Conservation (phyloP, 2,888 invertebrate genomes). For the Acheta domesticus region DNA sequence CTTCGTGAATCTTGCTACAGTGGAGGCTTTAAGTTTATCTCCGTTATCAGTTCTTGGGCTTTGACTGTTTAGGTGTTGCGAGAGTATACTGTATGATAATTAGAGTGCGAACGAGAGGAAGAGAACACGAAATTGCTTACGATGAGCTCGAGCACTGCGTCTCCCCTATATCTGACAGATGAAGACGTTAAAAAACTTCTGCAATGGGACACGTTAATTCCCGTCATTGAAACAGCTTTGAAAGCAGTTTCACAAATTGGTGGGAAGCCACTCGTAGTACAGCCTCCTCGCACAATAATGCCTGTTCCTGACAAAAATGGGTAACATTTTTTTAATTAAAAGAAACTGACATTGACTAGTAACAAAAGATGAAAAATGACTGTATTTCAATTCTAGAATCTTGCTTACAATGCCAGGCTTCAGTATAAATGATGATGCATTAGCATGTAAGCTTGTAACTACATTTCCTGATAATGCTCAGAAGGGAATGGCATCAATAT, state of each 20-base stretch:
- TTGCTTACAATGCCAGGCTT: conserved; percentile 41
- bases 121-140: no score
- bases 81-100: no score
- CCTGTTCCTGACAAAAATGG: conserved; percentile 34
- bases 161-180: conserved; percentile 40
- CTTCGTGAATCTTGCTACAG: no score
- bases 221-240: conserved; percentile 48
- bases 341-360: no score
- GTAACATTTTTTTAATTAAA: no score
- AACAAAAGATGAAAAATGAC: no score
- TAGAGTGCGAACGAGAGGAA: no score
- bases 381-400: conserved; percentile 35
- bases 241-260: conserved; percentile 42
- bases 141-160: no score
- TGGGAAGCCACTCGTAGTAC: conserved; percentile 25
- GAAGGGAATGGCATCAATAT: conserved; percentile 46
- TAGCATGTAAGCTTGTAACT: conserved; percentile 54
- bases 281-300: conserved; percentile 36
- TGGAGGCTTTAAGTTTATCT: no score
- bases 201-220: conserved; percentile 47
- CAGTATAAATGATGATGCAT: conserved; percentile 40
- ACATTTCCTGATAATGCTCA: conserved; percentile 46
- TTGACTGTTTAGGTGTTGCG: no score
- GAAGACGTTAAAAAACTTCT: conserved; percentile 46
- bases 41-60: no score